A percentile compares a stretch with the other conserved stretches of the same genome.
Conservation (phyloP, 2,888 invertebrate species). For the Crioceris asparagi region DNA sequence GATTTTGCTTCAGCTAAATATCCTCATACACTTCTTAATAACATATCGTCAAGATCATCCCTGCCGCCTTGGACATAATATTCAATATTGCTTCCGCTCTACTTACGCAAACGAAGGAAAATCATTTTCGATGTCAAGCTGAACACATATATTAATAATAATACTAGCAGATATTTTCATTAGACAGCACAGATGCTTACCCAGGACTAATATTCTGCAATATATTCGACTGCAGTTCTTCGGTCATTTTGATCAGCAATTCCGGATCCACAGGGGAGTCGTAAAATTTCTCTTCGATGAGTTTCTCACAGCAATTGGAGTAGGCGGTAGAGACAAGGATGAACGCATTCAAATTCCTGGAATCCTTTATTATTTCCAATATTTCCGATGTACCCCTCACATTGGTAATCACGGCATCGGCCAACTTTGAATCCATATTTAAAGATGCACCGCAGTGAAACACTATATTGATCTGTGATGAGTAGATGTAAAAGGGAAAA, state of each 20-base stretch:
- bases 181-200: slow-evolving; percentile 12
- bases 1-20: too few relatives aligned
- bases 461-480: slow-evolving; percentile 22
- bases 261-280: slow-evolving; percentile 34
- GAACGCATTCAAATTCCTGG: slow-evolving; percentile 24
- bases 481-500: background rate
- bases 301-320: slow-evolving; percentile 28
- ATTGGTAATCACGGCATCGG: slow-evolving; percentile 23
- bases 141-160: too few relatives aligned
- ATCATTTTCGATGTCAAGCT: too few relatives aligned
- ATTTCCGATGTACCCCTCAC: slow-evolving; percentile 24
- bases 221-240: slow-evolving; percentile 17
- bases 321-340: slow-evolving; percentile 35
- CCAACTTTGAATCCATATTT: slow-evolving; percentile 24
- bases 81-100: too few relatives aligned
- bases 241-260: slow-evolving; percentile 31
- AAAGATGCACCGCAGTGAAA: slow-evolving; percentile 28
- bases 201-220: slow-evolving; percentile 17
- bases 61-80: too few relatives aligned
- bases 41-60: too few relatives aligned
- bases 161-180: too few relatives aligned
- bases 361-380: slow-evolving; percentile 17
- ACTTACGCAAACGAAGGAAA: too few relatives aligned
- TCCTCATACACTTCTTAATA: too few relatives aligned
- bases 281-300: slow-evolving; percentile 38